These are phyloP conservation scores for Parotia lawesii DNA, from an alignment of 2,113 vertebrate genomes.

Conservation along the genomic window DNA sequence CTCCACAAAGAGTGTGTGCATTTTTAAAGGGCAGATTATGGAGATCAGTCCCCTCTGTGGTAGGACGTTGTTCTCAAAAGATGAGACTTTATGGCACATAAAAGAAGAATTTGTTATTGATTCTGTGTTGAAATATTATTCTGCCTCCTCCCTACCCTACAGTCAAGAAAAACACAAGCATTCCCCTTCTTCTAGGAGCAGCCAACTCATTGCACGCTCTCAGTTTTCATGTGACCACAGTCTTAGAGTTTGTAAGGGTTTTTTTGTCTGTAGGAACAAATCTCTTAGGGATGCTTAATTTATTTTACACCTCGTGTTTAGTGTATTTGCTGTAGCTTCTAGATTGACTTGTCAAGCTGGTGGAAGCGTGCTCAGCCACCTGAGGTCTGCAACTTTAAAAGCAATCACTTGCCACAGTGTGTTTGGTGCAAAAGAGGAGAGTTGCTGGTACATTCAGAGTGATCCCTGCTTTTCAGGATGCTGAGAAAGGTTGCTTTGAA, in stretches of 20 bases:
- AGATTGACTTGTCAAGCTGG: slow-evolving; percentile 38
- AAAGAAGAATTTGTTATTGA: slow-evolving; percentile 15
- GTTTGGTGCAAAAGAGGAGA: background rate
- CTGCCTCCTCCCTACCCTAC: slow-evolving; percentile 16
- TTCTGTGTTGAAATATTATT: slow-evolving; percentile 26
- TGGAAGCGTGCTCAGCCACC: background rate
- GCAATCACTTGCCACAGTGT: background rate
- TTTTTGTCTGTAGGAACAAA: background rate
- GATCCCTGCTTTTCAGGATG: slow-evolving; percentile 27
- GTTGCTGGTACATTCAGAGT: background rate
- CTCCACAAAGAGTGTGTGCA: background rate
- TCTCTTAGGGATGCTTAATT: background rate
- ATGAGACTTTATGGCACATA: slow-evolving; percentile 24
- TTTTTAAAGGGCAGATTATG: slow-evolving; percentile 38
- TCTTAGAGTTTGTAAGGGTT: background rate
- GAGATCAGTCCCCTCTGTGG: background rate
- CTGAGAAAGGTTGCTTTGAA: slow-evolving; percentile 50
- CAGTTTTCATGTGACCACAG: background rate
- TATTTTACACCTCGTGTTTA: background rate
- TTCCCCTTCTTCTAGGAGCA: background rate
- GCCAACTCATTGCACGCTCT: background rate
- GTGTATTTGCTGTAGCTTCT: background rate
- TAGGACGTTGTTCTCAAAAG: slow-evolving; percentile 22
- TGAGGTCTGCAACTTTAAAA: slow-evolving; percentile 29
- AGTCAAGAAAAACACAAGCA: background rate